Percentiles rank a stretch among this genome's conserved stretches.
These are phyloP conservation scores for Spialia ferax DNA, from an alignment of 2,888 invertebrate genomes.

Conservation along the genomic window DNA sequence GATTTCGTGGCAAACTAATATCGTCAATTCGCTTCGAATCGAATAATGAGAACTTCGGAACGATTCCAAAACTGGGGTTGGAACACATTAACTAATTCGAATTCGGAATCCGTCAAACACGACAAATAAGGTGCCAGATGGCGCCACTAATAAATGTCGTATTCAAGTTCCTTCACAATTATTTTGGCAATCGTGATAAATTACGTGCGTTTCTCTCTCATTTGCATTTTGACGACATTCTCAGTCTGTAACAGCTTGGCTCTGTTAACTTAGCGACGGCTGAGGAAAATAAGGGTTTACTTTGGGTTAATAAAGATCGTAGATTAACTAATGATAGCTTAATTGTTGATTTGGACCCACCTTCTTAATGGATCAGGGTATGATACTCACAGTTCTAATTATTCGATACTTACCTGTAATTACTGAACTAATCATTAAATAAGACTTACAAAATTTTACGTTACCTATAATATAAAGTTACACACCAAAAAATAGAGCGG, in stretches of 20 bases:
- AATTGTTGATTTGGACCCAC: not conserved
- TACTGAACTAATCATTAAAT: too few relatives aligned
- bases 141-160: conserved; percentile 31
- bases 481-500: too few relatives aligned
- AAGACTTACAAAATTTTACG: too few relatives aligned
- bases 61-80: not conserved
- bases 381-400: too few relatives aligned
- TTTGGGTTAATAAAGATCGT: not conserved
- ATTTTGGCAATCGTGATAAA: conserved; percentile 35
- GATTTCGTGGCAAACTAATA: conserved; percentile 4
- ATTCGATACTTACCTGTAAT: not conserved
- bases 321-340: not conserved
- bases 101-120: conserved; percentile 23
- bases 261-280: not conserved
- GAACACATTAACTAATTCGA: conserved; percentile 17
- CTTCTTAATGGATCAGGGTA: not conserved
- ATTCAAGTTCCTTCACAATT: conserved; percentile 37
- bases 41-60: conserved; percentile 5
- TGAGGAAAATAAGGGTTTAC: not conserved
- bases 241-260: conserved; percentile 28
- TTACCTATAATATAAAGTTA: too few relatives aligned
- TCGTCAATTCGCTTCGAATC: not conserved
- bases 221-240: conserved; percentile 36
- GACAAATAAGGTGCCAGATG: conserved; percentile 31
- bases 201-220: conserved; percentile 35